These are phyloP conservation scores for Drosophila setosimentum DNA, from an alignment of 2,888 invertebrate genomes.

Conservation along the genomic window DNA sequence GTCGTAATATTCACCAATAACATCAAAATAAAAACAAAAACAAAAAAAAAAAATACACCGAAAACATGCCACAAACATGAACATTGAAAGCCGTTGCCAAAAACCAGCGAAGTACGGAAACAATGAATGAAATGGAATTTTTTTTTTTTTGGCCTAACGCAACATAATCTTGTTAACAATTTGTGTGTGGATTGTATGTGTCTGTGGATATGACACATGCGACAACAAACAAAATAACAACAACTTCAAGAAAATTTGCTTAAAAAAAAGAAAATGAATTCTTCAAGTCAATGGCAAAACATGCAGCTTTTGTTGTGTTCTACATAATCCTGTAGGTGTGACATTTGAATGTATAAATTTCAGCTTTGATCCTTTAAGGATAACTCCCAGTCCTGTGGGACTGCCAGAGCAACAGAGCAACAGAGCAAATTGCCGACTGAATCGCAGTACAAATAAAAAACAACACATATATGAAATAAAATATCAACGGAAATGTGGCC, in stretches of 20 bases:
- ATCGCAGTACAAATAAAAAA: slow-evolving; percentile 54
- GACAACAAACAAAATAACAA: slow-evolving; percentile 31
- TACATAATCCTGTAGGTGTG: slow-evolving; percentile 76
- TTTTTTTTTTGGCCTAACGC: slow-evolving; percentile 37
- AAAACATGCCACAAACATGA: slow-evolving; percentile 71
- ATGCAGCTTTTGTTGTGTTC: slow-evolving; percentile 63
- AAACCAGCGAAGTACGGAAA: slow-evolving; percentile 48
- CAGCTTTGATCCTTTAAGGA: slow-evolving; percentile 81
- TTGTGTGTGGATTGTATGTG: slow-evolving; percentile 46
- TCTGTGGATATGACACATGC: slow-evolving; percentile 69
- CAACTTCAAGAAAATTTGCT: slow-evolving; percentile 17
- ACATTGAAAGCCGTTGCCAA: slow-evolving; percentile 70
- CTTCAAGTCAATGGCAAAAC: slow-evolving; percentile 68
- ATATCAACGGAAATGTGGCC: slow-evolving; percentile 49
- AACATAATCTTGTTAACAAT: slow-evolving; percentile 78
- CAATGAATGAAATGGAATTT: slow-evolving; percentile 55
- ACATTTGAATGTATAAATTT: slow-evolving; percentile 78
- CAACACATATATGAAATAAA: slow-evolving; percentile 25
- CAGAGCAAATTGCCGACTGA: slow-evolving; percentile 62
- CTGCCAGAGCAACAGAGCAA: slow-evolving; percentile 49
- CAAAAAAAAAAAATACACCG: slow-evolving; percentile 31
- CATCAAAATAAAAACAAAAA: slow-evolving; percentile 37
- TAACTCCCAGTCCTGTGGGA: slow-evolving; percentile 54
- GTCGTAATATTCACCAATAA: slow-evolving; percentile 71
- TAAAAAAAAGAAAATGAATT: slow-evolving; percentile 38